These are phyloP conservation scores for Agrochola lychnidis DNA, from an alignment of 2,888 invertebrate genomes.

Conservation along the genomic window DNA sequence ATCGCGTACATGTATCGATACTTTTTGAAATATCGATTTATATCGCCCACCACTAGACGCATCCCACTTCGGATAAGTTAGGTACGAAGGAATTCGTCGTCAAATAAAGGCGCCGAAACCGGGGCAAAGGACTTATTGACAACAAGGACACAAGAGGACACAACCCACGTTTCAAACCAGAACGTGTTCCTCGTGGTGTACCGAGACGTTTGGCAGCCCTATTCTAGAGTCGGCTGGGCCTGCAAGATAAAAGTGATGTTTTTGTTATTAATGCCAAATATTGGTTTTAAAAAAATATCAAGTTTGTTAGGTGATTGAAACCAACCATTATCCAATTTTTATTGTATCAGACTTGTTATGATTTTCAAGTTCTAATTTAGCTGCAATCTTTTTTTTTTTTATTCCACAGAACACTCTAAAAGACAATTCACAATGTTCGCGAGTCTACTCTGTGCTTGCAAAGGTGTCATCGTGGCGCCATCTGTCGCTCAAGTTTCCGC, in stretches of 20 bases:
- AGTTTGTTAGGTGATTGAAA: background rate
- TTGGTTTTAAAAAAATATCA: background rate
- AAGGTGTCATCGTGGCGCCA: slow-evolving; percentile 52
- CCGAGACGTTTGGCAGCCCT: too few relatives aligned
- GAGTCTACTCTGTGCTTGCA: background rate
- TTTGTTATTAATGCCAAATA: background rate
- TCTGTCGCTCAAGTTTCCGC: slow-evolving; percentile 13
- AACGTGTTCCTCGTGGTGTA: too few relatives aligned
- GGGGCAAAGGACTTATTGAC: background rate
- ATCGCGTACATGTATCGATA: too few relatives aligned
- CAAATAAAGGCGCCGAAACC: background rate
- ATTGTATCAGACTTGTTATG: background rate
- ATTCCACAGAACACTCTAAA: too few relatives aligned
- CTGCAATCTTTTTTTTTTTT: background rate
- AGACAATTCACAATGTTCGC: too few relatives aligned
- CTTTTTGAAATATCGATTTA: too few relatives aligned
- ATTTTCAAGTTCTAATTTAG: background rate
- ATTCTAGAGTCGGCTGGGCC: too few relatives aligned
- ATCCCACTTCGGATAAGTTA: too few relatives aligned
- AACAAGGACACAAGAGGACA: background rate
- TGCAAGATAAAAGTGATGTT: background rate
- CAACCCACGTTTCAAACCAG: background rate
- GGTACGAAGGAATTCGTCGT: too few relatives aligned
- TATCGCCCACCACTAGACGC: too few relatives aligned
- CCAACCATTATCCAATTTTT: background rate